These are phyloP conservation scores for Bufo bufo DNA, from an alignment of 2,113 vertebrate species.

Conservation along the genomic window DNA sequence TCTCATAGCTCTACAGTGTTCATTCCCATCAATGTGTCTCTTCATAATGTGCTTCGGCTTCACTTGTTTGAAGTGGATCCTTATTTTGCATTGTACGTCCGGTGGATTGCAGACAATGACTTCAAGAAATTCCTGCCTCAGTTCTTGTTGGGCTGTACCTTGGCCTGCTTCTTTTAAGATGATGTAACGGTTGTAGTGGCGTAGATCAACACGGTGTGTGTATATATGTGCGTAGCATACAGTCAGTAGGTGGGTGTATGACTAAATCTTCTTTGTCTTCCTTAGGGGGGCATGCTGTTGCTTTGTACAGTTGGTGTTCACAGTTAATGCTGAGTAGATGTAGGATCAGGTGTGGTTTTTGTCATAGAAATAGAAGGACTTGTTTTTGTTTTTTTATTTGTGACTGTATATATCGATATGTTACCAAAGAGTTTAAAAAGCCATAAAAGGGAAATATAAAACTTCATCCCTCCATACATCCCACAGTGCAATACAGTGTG, in stretches of 20 bases:
- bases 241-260: constrained; percentile 12
- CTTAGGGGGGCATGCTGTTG: background rate
- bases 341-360: constrained; percentile 10
- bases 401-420: constrained; percentile 38
- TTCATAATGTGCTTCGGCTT: background rate
- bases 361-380: constrained; percentile 1
- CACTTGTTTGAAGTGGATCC: background rate
- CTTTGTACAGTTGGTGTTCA: constrained; percentile 14
- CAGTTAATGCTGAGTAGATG: background rate
- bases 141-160: background rate
- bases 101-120: background rate
- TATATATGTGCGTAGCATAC: constrained; percentile 36
- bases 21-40: constrained; percentile 11
- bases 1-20: constrained; percentile 13
- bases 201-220: background rate
- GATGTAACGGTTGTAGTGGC: background rate
- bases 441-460: constrained; percentile 48
- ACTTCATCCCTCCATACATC: constrained; percentile 34
- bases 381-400: background rate
- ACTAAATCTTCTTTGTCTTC: constrained; percentile 13
- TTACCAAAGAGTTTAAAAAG: constrained; percentile 58
- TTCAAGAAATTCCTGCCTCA: constrained; percentile 16
- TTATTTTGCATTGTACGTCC: background rate
- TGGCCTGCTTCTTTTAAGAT: background rate
- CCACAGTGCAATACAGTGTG: constrained; percentile 46